phyloP scores from a whole-genome alignment of 2,888 invertebrate genomes.

The Imbricaverruca yamaguchii region DNA sequence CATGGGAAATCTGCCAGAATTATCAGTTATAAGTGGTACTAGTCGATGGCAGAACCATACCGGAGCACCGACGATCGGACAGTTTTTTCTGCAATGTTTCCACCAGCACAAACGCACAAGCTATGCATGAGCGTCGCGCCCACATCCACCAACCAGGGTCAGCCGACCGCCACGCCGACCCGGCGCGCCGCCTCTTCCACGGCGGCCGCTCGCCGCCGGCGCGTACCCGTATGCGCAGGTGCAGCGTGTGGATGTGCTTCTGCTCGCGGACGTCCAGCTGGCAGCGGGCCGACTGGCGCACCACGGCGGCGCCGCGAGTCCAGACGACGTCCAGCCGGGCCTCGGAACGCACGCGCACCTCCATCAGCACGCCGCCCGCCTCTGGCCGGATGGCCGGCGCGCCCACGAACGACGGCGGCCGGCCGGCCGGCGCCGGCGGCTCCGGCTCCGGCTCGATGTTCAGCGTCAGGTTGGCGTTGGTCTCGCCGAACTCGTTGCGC shows the following conservation, averaged over 20 bases:
- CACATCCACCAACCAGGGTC: no score
- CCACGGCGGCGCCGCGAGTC: conserved; percentile 53
- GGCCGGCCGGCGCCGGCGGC: conserved; percentile 55
- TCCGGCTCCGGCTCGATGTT: conserved; percentile 71
- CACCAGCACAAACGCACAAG: no score
- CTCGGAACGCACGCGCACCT: conserved; percentile 60
- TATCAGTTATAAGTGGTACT: no score
- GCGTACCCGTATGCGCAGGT: conserved; percentile 33
- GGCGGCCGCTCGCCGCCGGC: background rate
- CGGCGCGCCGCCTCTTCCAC: background rate
- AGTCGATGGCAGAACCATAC: no score
- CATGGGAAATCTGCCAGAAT: no score
- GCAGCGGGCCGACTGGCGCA: conserved; percentile 28
- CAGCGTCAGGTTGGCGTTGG: conserved; percentile 91
- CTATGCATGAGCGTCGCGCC: no score
- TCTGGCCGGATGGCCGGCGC: conserved; percentile 51
- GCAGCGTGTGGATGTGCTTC: conserved; percentile 32
- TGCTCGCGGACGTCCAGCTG: conserved; percentile 31
- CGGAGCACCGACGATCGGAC: no score
- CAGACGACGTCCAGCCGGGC: conserved; percentile 47
- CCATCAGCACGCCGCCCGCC: conserved; percentile 75
- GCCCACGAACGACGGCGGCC: conserved; percentile 80
- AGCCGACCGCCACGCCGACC: background rate
- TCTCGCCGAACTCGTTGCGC: conserved; percentile 90
- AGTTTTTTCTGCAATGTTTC: no score